Conservation (phyloP, 2,113 vertebrate species). For the Megaptera novaeangliae region DNA sequence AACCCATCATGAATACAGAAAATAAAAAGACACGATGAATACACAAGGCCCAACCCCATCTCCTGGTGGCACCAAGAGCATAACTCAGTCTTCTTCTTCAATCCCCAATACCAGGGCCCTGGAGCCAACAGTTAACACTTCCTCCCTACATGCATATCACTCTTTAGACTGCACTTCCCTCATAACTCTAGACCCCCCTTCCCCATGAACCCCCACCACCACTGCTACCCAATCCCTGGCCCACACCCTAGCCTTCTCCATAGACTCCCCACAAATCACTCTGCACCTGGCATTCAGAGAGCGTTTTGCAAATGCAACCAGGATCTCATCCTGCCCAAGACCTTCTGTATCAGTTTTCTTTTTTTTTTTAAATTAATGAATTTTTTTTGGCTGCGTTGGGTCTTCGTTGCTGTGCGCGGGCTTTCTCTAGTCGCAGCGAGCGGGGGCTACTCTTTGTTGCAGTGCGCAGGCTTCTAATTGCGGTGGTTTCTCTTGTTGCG, state of each 20-base stretch:
- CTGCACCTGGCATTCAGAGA: background rate
- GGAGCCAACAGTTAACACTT: background rate
- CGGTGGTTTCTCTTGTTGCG: no score
- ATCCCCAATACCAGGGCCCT: background rate
- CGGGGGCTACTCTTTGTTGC: no score
- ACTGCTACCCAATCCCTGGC: background rate
- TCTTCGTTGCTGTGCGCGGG: no score
- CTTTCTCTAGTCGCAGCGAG: no score
- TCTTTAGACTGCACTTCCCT: background rate
- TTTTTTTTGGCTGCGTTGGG: no score
- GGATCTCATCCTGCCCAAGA: background rate
- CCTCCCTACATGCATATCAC: background rate
- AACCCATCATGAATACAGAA: background rate
- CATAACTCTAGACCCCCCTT: background rate
- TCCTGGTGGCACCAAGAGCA: background rate
- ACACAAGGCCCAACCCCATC: background rate
- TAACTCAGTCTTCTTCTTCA: background rate
- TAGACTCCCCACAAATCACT: background rate
- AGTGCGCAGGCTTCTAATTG: no score
- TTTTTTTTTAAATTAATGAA: no score
- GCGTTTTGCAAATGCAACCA: background rate
- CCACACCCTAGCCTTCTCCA: background rate
- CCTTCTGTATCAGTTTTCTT: no score
- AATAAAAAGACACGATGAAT: background rate
- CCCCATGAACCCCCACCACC: background rate